These are phyloP conservation scores for Microplitis demolitor DNA, from an alignment of 1,140 invertebrate species.

Conservation along the genomic window DNA sequence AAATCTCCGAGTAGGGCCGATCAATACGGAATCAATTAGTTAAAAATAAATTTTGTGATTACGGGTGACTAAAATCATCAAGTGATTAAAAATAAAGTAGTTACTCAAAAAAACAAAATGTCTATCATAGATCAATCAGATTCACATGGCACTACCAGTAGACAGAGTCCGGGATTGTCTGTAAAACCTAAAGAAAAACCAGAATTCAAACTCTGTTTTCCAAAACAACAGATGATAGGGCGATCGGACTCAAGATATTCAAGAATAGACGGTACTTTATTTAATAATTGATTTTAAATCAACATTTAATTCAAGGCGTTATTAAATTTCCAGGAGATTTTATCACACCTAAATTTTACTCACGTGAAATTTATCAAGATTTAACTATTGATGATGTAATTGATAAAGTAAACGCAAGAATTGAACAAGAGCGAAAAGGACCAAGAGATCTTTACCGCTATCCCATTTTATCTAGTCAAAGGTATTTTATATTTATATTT, in stretches of 20 bases:
- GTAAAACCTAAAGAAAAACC: constrained; percentile 36
- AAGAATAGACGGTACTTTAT: constrained; percentile 41
- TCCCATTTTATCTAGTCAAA: constrained; percentile 47
- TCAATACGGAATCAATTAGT: no score
- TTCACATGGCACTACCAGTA: constrained; percentile 19
- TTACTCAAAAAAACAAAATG: background rate
- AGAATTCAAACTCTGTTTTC: constrained; percentile 51
- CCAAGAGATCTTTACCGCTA: constrained; percentile 38
- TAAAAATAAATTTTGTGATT: no score
- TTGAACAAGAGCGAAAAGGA: constrained; percentile 30
- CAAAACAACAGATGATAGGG: constrained; percentile 44
- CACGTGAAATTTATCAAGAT: constrained; percentile 32
- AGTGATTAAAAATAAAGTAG: no score
- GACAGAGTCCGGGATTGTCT: constrained; percentile 6
- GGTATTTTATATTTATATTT: constrained; percentile 32
- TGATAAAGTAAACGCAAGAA: constrained; percentile 32
- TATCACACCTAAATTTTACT: constrained; percentile 52
- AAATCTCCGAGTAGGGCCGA: no score
- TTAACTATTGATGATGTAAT: constrained; percentile 30
- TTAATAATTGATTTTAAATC: background rate
- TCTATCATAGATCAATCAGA: constrained; percentile 11
- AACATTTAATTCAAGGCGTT: constrained; percentile 9
- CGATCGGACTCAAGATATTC: constrained; percentile 41
- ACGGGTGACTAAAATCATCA: no score
- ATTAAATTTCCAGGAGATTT: constrained; percentile 41